Evolutionary conservation across 2,888 invertebrate genomes (phyloP).

Genomic region (Agrochola lychnidis): DNA sequence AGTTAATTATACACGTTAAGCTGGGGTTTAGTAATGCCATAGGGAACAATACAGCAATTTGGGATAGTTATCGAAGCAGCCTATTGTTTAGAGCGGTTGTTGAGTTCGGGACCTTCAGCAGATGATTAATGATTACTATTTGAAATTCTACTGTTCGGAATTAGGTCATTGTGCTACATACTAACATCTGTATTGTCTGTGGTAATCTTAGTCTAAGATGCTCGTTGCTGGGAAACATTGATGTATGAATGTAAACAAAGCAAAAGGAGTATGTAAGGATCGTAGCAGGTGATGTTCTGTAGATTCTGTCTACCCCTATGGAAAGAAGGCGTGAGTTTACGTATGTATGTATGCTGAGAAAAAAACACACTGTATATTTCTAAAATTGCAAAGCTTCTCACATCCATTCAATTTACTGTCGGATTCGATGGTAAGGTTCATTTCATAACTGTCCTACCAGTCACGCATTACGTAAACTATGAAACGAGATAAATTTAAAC

Average conservation of each 20-base stretch:
- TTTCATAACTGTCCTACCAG: neutral
- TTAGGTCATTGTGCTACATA: slow-evolving; percentile 41
- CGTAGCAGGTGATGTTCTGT: neutral
- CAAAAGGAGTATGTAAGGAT: neutral
- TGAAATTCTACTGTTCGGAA: slow-evolving; percentile 37
- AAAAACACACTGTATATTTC: neutral
- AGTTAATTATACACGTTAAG: slow-evolving; percentile 54
- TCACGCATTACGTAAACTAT: neutral
- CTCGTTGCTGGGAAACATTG: neutral
- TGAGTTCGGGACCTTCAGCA: slow-evolving; percentile 28
- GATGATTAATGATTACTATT: slow-evolving; percentile 55
- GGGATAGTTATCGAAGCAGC: slow-evolving; percentile 47
- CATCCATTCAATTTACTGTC: neutral
- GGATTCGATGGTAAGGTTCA: neutral
- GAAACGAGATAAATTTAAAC: neutral
- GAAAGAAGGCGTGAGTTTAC: neutral
- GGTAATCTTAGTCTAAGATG: neutral
- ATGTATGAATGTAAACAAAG: neutral
- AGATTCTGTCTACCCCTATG: neutral
- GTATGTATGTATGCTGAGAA: neutral
- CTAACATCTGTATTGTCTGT: slow-evolving; percentile 30
- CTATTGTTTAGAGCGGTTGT: slow-evolving; percentile 54
- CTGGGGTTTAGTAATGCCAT: slow-evolving; percentile 46
- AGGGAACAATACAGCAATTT: slow-evolving; percentile 51
- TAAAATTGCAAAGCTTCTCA: neutral